These are phyloP conservation scores for Gadus chalcogrammus DNA, from an alignment of 2,113 vertebrate species.

Conservation along the genomic window DNA sequence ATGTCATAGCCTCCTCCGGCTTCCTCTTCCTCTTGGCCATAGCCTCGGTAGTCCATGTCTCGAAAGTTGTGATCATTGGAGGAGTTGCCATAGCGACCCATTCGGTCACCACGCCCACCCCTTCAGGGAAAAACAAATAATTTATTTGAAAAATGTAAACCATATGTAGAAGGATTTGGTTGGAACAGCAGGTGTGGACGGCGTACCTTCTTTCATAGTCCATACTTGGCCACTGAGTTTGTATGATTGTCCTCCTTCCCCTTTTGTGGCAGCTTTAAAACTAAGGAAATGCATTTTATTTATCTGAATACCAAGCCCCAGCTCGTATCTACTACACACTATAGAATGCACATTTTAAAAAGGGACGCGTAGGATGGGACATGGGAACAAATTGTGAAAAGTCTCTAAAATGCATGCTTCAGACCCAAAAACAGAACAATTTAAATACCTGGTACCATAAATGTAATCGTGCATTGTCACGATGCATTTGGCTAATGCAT, in stretches of 20 bases:
- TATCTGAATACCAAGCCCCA: too few relatives aligned
- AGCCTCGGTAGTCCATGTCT: constrained; percentile 83
- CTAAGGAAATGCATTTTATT: constrained; percentile 15
- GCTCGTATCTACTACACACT: too few relatives aligned
- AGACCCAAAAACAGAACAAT: too few relatives aligned
- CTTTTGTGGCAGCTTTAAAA: constrained; percentile 19
- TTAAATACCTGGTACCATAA: too few relatives aligned
- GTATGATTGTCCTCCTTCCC: constrained; percentile 10
- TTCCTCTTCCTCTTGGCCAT: constrained; percentile 65
- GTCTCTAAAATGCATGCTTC: too few relatives aligned
- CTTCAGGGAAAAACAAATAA: constrained; percentile 47
- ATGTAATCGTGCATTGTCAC: too few relatives aligned
- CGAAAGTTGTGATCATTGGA: constrained; percentile 80
- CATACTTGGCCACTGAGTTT: constrained; percentile 40
- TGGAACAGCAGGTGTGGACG: not conserved
- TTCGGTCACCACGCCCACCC: constrained; percentile 81
- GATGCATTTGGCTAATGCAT: too few relatives aligned
- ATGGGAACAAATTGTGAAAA: too few relatives aligned
- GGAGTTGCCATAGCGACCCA: constrained; percentile 79
- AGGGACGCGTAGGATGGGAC: too few relatives aligned
- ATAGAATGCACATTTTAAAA: too few relatives aligned
- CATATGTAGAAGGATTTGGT: not conserved
- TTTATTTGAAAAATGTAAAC: not conserved
- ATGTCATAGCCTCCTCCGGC: constrained; percentile 48
- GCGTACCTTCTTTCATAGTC: constrained; percentile 73